Evolutionary conservation across 1,140 invertebrate species (phyloP), one percentile per base, ranked within the genome.

Genomic region (Aphaenogaster rudis): DNA sequence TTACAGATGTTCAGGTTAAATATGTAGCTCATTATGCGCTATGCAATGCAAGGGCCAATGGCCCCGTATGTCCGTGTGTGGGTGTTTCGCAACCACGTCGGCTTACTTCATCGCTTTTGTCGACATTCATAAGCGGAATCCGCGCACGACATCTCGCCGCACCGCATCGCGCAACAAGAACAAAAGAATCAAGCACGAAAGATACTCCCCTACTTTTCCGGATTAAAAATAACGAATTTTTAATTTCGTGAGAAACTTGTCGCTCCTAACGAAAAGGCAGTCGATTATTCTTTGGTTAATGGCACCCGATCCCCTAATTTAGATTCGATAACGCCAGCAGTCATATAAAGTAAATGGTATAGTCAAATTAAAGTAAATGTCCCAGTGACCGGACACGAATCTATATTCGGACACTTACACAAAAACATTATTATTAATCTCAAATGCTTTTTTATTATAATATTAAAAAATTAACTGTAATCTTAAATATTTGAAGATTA

Each of bases 21-120:
- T 88, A 84, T 86, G 85, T 39, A 66, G 48, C n/a, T 79, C n/a
- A 15, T 64, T 59, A 82, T 59, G 59, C 61, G 86, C 82, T 86
- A 88, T 91, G 89, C 89, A 92, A 91, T 91, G 89, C 89, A 92
- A 91, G 67, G 91, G 92, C 92, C 92, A 93, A 93, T 69, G 89
- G 91, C 90, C 93, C 15, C 88, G 86, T 86, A 85, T 88, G 81
- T 88, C 86, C 61, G 87, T 79, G 92, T 89, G 87, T 89, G 72
- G 89, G 88, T 88, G 91, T 91, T 93, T 92, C 74, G 91, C 91
- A 88, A 84, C 78, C 67, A 86, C 84, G 88, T 85, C 88, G 87
- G 78, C 63, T 92, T 80, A 48, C 54, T 76, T 54, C 72, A 66
- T 54, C 57, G 84, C 61, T 81, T 57, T 87, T 57, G 36, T 79